Evolutionary conservation across 2,797 vertebrate species (phyloP).

Genomic region (Hoplostethus mediterraneus): DNA sequence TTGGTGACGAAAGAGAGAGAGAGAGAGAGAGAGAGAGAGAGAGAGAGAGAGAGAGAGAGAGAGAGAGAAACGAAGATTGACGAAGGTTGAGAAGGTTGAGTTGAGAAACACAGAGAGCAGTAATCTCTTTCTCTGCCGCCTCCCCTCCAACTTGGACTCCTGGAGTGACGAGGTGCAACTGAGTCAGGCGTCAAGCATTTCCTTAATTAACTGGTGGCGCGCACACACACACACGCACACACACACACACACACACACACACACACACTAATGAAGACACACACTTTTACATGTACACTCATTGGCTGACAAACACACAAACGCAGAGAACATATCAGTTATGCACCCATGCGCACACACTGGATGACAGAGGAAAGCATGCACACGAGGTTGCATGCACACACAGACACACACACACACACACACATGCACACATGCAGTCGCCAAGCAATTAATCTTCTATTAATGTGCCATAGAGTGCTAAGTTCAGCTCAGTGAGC

Average conservation of each 20-base stretch:
- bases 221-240: constrained; percentile 44
- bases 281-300: neutral
- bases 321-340: neutral
- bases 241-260: neutral
- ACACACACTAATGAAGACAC: neutral
- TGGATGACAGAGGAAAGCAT: constrained; percentile 1
- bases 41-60: constrained; percentile 13
- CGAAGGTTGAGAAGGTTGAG: neutral
- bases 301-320: neutral
- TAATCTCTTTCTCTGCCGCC: neutral
- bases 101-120: constrained; percentile 1
- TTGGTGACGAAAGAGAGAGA: constrained; percentile 12
- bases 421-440: constrained; percentile 5
- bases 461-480: constrained; percentile 38
- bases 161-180: constrained; percentile 41
- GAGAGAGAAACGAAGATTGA: constrained; percentile 3
- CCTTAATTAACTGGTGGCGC: constrained; percentile 63
- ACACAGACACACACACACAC: neutral
- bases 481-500: constrained; percentile 22
- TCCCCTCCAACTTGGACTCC: constrained; percentile 1
- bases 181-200: constrained; percentile 39
- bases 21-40: constrained; percentile 3
- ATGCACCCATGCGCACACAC: neutral
- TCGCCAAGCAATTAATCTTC: constrained; percentile 45
- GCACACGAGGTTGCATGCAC: neutral